Percentiles rank a stretch among this genome's conserved stretches.
phyloP scores from a whole-genome alignment of 2,888 invertebrate genomes.

The Tineola bisselliella region DNA sequence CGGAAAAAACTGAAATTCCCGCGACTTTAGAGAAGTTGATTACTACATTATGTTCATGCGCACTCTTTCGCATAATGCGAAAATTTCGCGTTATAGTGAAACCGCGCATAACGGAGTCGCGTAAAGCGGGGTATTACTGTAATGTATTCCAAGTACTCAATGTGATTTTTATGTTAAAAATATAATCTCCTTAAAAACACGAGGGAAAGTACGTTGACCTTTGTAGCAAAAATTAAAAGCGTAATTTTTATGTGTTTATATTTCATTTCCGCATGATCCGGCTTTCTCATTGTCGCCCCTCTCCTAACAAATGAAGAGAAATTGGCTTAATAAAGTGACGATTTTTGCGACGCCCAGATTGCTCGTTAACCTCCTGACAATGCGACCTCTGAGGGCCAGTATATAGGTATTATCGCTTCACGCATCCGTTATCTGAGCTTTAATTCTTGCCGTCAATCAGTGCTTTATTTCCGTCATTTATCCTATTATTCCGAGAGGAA shows the following conservation, averaged over 20 bases:
- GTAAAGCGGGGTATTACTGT: too few relatives aligned
- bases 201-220: neutral
- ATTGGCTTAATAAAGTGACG: conserved; percentile 11
- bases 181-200: neutral
- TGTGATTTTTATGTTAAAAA: too few relatives aligned
- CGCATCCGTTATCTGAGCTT: neutral
- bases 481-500: too few relatives aligned
- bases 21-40: too few relatives aligned
- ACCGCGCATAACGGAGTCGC: too few relatives aligned
- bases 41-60: too few relatives aligned
- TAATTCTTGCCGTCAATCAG: neutral
- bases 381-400: neutral
- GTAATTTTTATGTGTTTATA: conserved; percentile 3
- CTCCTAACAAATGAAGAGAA: conserved; percentile 7
- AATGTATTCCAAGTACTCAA: too few relatives aligned
- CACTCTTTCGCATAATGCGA: too few relatives aligned
- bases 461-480: neutral
- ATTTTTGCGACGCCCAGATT: conserved; percentile 11
- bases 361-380: conserved; percentile 7
- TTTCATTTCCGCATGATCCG: conserved; percentile 3
- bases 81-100: too few relatives aligned
- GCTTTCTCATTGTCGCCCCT: neutral
- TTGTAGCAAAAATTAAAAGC: neutral
- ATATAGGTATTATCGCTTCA: neutral
- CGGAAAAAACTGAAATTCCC: too few relatives aligned